Evolutionary conservation across 2,797 vertebrate genomes (phyloP), one percentile per base, ranked within the genome.

Genomic region (Telmatherina bonti): DNA sequence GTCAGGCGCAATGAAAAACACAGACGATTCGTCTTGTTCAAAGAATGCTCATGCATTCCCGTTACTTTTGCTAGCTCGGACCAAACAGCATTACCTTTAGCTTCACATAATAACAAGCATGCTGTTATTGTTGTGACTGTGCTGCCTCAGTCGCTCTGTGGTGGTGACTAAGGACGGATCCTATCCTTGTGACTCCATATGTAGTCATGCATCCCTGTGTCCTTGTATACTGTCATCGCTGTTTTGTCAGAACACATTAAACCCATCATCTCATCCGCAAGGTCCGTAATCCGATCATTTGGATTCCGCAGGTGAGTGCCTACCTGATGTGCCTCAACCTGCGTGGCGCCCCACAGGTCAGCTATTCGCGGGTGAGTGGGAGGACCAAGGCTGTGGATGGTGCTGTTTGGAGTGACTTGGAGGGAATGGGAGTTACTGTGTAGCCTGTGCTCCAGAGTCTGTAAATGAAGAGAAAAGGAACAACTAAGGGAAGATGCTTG

Each of bases 261-360:
- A 76, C 30, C n/a, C 70, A 5, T 38, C 64, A 61, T 78, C 62
- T 38, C 59, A 65, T 85, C 79, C 29, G 57, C 52, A 31, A 49
- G 68, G 30, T 69, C 70, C n/a, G 43, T 78, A 56, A 75, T 79
- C 64, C 2, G 22, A 75, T 69, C 35, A 67, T 83, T 84, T 80
- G 76, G 79, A 82, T 82, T 79, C 76, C 76, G 65, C 74, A 53
- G 82, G 20, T 85, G 78, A 93, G 88, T 76, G 45, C 95, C 90
- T 84, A 94, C 84, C 85, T 94, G 94, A 83, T 94, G 92, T 0
- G 91, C 85, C 74, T 94, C 93, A 10, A 91, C 82, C 86, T 93
- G 94, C 12, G 90, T 92, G 2, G 90, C 86, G 55, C 96, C 96
- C 94, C 97, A 98, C 82, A 96, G 93, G 57, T 98, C 96, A 30